Evolutionary conservation across 2,113 vertebrate genomes (phyloP).

Genomic region (Gymnobelideus leadbeateri): DNA sequence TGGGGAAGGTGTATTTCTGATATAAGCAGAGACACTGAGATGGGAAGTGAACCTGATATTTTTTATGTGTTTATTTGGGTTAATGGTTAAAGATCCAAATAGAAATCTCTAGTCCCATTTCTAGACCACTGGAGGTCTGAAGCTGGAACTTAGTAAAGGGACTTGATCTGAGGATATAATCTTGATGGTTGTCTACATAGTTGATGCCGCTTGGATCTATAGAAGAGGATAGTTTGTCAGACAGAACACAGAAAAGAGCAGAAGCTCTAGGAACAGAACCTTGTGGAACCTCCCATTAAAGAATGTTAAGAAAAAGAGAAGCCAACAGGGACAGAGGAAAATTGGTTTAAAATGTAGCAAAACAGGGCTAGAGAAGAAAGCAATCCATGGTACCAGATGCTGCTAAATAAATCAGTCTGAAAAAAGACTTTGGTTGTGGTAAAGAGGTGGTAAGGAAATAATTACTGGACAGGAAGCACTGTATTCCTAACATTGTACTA

Average conservation of each 20-base stretch:
- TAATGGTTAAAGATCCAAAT: not conserved
- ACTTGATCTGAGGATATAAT: not conserved
- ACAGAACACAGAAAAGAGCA: not conserved
- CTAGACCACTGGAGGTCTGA: not conserved
- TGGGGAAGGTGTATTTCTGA: not conserved
- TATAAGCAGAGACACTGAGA: not conserved
- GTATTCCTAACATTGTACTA: not conserved
- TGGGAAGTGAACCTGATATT: not conserved
- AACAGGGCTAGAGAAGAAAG: not conserved
- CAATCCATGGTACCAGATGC: not conserved
- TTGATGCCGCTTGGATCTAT: not conserved
- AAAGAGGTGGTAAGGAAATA: not conserved
- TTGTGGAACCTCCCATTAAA: not conserved
- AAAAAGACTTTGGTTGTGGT: not conserved
- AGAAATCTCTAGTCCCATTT: not conserved
- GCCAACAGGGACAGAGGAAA: accelerated
- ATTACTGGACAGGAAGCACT: not conserved
- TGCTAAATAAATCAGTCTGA: not conserved
- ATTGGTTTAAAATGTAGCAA: not conserved
- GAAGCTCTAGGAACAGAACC: not conserved
- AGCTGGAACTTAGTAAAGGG: not conserved
- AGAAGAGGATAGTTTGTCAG: not conserved
- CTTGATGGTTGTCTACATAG: not conserved
- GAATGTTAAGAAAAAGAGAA: accelerated
- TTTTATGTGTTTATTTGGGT: not conserved